These are phyloP conservation scores for Salvelinus fontinalis DNA, from an alignment of 2,113 vertebrate species.

Conservation along the genomic window DNA sequence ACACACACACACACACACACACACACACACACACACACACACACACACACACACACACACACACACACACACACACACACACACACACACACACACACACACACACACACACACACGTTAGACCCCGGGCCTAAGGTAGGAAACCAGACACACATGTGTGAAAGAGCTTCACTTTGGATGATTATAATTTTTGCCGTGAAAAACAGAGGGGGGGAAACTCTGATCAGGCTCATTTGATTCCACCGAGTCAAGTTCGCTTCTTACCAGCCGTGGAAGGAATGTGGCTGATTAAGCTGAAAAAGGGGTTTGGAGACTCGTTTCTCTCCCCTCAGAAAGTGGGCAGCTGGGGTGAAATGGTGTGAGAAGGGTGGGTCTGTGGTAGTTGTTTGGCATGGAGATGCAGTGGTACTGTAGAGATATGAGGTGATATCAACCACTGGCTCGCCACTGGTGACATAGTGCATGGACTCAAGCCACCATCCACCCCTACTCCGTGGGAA, in stretches of 20 bases:
- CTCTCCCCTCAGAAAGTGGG: slow-evolving; percentile 3
- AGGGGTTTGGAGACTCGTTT: no score
- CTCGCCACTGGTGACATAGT: no score
- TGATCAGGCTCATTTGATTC: slow-evolving; percentile 66
- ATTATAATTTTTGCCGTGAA: slow-evolving; percentile 19
- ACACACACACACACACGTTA: background rate
- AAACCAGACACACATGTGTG: slow-evolving; percentile 59
- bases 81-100: no score
- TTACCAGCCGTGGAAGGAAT: slow-evolving; percentile 69
- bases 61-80: slow-evolving; percentile 34
- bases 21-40: slow-evolving; percentile 16
- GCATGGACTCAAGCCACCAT: no score
- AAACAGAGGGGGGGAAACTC: slow-evolving; percentile 47
- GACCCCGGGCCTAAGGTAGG: slow-evolving; percentile 20
- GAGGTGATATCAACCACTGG: no score
- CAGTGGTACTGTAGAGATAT: background rate
- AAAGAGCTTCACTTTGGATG: slow-evolving; percentile 33
- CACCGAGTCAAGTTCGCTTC: slow-evolving; percentile 45
- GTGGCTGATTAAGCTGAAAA: slow-evolving; percentile 50
- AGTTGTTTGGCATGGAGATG: background rate
- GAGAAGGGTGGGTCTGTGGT: background rate
- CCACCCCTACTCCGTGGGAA: no score
- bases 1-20: slow-evolving; percentile 26
- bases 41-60: slow-evolving; percentile 25
- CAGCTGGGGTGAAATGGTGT: background rate